Percentiles rank a stretch among this genome's conserved stretches.
phyloP scores from a whole-genome alignment of 2,797 vertebrate species.

The Furcifer pardalis region DNA sequence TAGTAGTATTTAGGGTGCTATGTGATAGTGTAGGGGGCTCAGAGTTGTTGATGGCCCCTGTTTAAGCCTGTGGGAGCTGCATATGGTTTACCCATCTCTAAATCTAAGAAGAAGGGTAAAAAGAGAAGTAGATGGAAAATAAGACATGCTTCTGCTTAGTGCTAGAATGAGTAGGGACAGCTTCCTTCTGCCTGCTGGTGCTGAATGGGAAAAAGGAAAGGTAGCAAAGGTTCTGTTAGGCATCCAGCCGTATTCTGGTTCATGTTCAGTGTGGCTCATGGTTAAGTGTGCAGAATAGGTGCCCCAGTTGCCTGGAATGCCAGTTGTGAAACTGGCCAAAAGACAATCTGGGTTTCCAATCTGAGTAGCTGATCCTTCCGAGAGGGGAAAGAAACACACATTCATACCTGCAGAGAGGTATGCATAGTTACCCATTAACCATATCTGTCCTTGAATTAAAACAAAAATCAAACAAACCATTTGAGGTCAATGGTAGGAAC shows the following conservation, averaged over 20 bases:
- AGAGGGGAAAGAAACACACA: background rate
- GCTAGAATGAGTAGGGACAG: background rate
- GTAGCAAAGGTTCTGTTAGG: background rate
- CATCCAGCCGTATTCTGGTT: background rate
- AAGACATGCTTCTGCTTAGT: background rate
- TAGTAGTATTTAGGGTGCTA: too few species aligned
- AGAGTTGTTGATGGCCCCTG: too few species aligned
- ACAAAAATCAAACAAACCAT: background rate
- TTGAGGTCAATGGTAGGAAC: background rate
- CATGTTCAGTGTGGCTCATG: background rate
- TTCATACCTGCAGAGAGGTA: background rate
- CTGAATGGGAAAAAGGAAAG: background rate
- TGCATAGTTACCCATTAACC: background rate
- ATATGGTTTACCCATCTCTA: too few species aligned
- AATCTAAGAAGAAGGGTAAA: accelerated
- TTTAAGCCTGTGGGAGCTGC: too few species aligned
- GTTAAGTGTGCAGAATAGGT: background rate
- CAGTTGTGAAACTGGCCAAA: background rate
- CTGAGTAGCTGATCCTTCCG: background rate
- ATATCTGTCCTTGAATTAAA: background rate
- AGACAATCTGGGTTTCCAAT: background rate
- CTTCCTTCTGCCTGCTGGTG: background rate
- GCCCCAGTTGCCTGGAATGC: background rate
- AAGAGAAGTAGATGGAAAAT: too few species aligned
- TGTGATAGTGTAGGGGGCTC: too few species aligned